Conservation (phyloP, 2,888 invertebrate species). For the Eupithecia vulgata region DNA sequence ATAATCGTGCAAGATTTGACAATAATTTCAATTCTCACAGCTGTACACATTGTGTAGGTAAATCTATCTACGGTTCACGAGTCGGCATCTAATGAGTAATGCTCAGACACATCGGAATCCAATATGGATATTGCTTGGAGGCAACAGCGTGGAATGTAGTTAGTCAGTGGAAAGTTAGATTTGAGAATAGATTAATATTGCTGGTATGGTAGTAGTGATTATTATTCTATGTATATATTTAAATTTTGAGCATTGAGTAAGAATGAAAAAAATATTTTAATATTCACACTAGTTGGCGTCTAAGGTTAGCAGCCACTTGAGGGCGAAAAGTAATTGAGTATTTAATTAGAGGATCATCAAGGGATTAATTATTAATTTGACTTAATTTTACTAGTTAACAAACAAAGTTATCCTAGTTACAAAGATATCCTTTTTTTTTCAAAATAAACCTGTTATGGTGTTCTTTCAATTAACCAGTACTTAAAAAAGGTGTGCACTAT, state of each 20-base stretch:
- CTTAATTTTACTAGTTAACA: no score
- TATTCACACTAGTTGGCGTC: no score
- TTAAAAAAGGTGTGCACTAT: no score
- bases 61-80: background rate
- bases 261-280: no score
- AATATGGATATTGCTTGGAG: slow-evolving; percentile 37
- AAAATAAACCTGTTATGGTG: no score
- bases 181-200: background rate
- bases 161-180: background rate
- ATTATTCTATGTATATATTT: background rate
- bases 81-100: slow-evolving; percentile 26
- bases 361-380: no score
- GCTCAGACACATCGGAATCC: slow-evolving; percentile 24
- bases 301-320: background rate
- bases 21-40: background rate
- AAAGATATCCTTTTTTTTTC: no score
- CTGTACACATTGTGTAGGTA: background rate
- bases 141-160: slow-evolving; percentile 39
- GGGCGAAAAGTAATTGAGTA: background rate
- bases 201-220: background rate
- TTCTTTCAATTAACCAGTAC: no score
- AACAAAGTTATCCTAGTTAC: no score
- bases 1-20: background rate
- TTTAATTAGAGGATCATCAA: background rate
- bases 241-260: background rate